Evolutionary conservation across 1,140 invertebrate species (phyloP).

Genomic region (Macrostomum lignano): DNA sequence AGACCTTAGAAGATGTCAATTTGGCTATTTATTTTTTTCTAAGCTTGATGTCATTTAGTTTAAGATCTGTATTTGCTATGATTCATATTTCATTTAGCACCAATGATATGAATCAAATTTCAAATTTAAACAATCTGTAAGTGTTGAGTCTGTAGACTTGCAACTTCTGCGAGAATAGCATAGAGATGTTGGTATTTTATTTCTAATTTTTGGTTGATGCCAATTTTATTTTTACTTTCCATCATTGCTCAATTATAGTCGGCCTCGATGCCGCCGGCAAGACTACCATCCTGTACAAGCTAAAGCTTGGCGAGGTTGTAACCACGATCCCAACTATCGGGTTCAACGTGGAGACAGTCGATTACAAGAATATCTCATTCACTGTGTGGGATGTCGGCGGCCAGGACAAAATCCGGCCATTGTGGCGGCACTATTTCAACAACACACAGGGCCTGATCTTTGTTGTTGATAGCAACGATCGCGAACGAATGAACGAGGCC

Average conservation of each 20-base stretch:
- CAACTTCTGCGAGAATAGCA: too few relatives aligned
- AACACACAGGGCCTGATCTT: slow-evolving; percentile 38
- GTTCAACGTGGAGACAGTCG: slow-evolving; percentile 20
- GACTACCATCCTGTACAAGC: slow-evolving; percentile 83
- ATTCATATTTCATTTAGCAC: too few relatives aligned
- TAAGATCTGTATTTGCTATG: too few relatives aligned
- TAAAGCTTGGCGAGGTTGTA: slow-evolving; percentile 83
- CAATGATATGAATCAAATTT: too few relatives aligned
- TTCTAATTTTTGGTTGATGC: too few relatives aligned
- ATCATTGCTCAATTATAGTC: slow-evolving; percentile 42
- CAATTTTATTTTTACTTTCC: too few relatives aligned
- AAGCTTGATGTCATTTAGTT: too few relatives aligned
- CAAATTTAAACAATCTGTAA: too few relatives aligned
- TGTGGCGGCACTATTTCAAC: slow-evolving; percentile 26
- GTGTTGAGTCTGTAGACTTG: too few relatives aligned
- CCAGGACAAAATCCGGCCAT: slow-evolving; percentile 24
- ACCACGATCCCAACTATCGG: slow-evolving; percentile 81
- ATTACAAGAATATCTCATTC: slow-evolving; percentile 22
- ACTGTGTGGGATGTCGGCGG: slow-evolving; percentile 31
- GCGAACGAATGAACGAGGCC: slow-evolving; percentile 73
- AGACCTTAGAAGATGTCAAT: too few relatives aligned
- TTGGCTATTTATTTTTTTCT: too few relatives aligned
- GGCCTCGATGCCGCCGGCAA: slow-evolving; percentile 85
- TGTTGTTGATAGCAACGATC: slow-evolving; percentile 81
- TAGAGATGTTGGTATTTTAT: too few relatives aligned